These are phyloP conservation scores for Hydriomena furcata DNA, from an alignment of 2,888 invertebrate species.

Conservation along the genomic window DNA sequence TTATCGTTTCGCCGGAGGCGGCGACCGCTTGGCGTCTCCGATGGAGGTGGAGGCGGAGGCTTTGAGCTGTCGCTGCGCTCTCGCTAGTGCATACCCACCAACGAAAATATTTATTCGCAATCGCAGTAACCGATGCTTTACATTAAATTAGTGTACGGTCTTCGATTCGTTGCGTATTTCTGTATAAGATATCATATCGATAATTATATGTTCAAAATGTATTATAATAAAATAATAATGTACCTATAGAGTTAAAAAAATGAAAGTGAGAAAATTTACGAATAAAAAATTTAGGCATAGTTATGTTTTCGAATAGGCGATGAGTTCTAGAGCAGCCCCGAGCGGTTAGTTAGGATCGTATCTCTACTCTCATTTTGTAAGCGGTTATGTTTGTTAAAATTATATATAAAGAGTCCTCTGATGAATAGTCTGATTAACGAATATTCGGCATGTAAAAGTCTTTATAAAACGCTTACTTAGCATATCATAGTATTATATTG, in stretches of 20 bases:
- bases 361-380: slow-evolving; percentile 78
- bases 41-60: slow-evolving; percentile 26
- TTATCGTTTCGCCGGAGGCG: slow-evolving; percentile 37
- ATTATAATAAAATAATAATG: slow-evolving; percentile 77
- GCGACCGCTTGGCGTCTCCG: slow-evolving; percentile 35
- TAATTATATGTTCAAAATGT: slow-evolving; percentile 83
- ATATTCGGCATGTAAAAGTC: slow-evolving; percentile 84
- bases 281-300: slow-evolving; percentile 76
- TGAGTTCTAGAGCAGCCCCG: slow-evolving; percentile 72
- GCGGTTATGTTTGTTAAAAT: slow-evolving; percentile 82
- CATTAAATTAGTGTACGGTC: slow-evolving; percentile 74
- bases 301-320: slow-evolving; percentile 77
- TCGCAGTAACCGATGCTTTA: slow-evolving; percentile 76
- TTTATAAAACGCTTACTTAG: slow-evolving; percentile 84
- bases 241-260: slow-evolving; percentile 79
- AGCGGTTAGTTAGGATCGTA: slow-evolving; percentile 68
- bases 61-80: slow-evolving; percentile 23
- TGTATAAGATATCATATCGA: slow-evolving; percentile 82
- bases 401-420: slow-evolving; percentile 83
- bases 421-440: slow-evolving; percentile 83
- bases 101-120: slow-evolving; percentile 76
- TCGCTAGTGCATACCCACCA: slow-evolving; percentile 59
- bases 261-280: slow-evolving; percentile 83
- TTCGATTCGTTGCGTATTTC: slow-evolving; percentile 79
- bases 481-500: slow-evolving; percentile 84